Evolutionary conservation across 2,888 invertebrate genomes (phyloP).

Genomic region (Harpalus rufipes): DNA sequence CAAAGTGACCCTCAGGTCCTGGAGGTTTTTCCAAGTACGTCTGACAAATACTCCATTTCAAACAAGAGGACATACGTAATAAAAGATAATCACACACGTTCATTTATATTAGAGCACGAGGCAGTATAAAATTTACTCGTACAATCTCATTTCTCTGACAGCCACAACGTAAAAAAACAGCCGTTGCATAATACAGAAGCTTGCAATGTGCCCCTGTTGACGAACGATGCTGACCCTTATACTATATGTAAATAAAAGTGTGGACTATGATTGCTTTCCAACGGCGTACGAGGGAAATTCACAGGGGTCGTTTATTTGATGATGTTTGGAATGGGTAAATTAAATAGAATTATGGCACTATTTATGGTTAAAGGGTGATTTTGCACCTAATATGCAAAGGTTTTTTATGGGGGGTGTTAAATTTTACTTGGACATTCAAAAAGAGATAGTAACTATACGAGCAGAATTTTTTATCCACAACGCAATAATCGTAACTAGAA

Average conservation of each 20-base stretch:
- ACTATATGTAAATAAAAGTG: slow-evolving; percentile 60
- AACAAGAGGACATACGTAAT: slow-evolving; percentile 61
- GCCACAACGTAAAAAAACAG: slow-evolving; percentile 50
- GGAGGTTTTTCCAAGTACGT: slow-evolving; percentile 26
- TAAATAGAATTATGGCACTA: neutral
- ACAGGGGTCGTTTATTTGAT: neutral
- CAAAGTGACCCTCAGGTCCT: slow-evolving; percentile 38
- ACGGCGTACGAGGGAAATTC: slow-evolving; percentile 9
- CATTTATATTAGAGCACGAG: slow-evolving; percentile 61
- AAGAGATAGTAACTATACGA: too few relatives aligned
- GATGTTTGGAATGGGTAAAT: neutral
- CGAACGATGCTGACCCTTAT: slow-evolving; percentile 56
- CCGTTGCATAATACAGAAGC: slow-evolving; percentile 60
- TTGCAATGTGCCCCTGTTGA: slow-evolving; percentile 47
- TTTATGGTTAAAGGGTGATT: neutral
- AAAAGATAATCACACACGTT: slow-evolving; percentile 66
- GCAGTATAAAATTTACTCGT: slow-evolving; percentile 56
- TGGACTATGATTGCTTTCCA: slow-evolving; percentile 61
- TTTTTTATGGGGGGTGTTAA: neutral
- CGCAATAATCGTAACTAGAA: too few relatives aligned
- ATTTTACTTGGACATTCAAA: neutral
- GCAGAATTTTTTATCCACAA: too few relatives aligned
- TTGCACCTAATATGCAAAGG: neutral
- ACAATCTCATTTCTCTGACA: slow-evolving; percentile 64
- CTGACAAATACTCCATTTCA: slow-evolving; percentile 58